phyloP scores from a whole-genome alignment of 2,888 invertebrate genomes.

The Melieria picta region DNA sequence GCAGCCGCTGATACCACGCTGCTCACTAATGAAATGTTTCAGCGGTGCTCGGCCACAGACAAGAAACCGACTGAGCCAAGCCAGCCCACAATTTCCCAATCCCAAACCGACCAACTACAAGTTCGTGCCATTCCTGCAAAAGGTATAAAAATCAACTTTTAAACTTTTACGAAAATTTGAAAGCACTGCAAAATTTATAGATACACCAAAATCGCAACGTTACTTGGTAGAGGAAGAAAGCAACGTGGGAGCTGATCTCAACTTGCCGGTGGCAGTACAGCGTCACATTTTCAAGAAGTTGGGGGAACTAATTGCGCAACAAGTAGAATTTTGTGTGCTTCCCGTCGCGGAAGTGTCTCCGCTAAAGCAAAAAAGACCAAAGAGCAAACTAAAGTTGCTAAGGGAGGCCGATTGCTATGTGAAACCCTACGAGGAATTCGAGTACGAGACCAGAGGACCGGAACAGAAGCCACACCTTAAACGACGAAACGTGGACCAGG shows the following conservation, averaged over 20 bases:
- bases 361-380: slow-evolving; percentile 21
- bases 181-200: slow-evolving; percentile 21
- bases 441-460: slow-evolving; percentile 46
- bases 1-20: slow-evolving; percentile 56
- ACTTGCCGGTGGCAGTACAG: slow-evolving; percentile 52
- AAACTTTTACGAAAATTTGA: too few species aligned
- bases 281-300: slow-evolving; percentile 53
- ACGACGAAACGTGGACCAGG: slow-evolving; percentile 42
- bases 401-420: slow-evolving; percentile 50
- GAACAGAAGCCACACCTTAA: slow-evolving; percentile 50
- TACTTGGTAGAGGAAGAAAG: slow-evolving; percentile 43
- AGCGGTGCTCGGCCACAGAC: slow-evolving; percentile 5
- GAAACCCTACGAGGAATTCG: slow-evolving; percentile 51
- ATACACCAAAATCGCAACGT: slow-evolving; percentile 49
- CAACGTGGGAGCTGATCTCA: slow-evolving; percentile 44
- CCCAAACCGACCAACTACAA: too few species aligned
- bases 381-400: slow-evolving; percentile 48
- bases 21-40: slow-evolving; percentile 53
- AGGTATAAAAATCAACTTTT: too few species aligned
- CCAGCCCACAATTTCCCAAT: neutral
- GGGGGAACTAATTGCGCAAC: slow-evolving; percentile 45
- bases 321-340: slow-evolving; percentile 48
- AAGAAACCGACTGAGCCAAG: neutral
- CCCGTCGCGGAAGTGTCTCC: neutral
- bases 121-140: too few species aligned